Base-by-base conservation (phyloP, 2,113 vertebrate genomes). In the Axis porcinus region DNA sequence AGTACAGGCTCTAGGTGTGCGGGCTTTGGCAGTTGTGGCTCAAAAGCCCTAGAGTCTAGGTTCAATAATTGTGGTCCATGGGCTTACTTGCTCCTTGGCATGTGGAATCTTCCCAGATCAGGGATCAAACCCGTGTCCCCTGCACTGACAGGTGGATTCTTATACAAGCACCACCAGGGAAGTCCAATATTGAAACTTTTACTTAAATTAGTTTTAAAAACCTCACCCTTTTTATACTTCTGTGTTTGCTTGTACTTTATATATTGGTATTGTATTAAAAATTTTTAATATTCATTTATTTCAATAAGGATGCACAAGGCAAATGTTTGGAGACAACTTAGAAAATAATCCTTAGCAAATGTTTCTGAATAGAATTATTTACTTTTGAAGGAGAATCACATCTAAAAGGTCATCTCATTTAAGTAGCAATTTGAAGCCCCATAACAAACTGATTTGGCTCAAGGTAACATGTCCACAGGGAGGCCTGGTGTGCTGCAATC, bases 231-330 rank as follows among this genome's bases (percentile, higher is more conserved):
- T 82, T 60, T 78, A 78, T 12, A 58, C 28, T 90, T 92, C 86
- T 86, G 57, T 95, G 30, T 84, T 93, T 93, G n/a, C 62, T 87
- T 91, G 10, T 82, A 76, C 97, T 79, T 52, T 97, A 95, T 94
- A 76, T 84, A 88, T n/a, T 54, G 30, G 11, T 60, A 96, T 54
- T n/a, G 14, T 2, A 86, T 27, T 74, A 96, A 94, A 95, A 94
- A 7, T 60, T 40, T 28, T 84, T 78, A 70, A 45, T 43, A 82
- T 19, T 86, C 47, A 94, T 57, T 97, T 79, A 94, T 58, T 97
- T 84, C 52, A 70, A 57, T 64, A 89, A 96, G 15, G 33, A 91
- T 87, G 45, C 5, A 92, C 3, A 55, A 91, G 25, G 60, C 84
- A 90, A 89, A 96, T 85, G 36, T 89, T 88, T 85, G 23, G 64